Evolutionary conservation across 1,140 invertebrate species (phyloP).

Genomic region (Laodelphax striatellus): DNA sequence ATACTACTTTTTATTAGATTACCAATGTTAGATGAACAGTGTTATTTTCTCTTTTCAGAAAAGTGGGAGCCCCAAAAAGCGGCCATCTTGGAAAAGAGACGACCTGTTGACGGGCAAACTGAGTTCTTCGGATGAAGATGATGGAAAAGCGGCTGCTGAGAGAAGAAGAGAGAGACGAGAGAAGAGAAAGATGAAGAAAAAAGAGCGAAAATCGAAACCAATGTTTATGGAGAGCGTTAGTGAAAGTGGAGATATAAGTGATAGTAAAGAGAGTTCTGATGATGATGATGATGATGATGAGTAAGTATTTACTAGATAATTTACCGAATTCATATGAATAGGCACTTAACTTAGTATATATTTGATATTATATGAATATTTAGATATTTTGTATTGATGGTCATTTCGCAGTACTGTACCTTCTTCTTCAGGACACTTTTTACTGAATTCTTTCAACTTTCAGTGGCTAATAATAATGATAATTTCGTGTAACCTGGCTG

Average conservation of each 20-base stretch:
- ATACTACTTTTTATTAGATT: too few species aligned
- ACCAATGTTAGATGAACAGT: too few species aligned
- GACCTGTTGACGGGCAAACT: slow-evolving; percentile 14
- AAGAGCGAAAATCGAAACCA: slow-evolving; percentile 9
- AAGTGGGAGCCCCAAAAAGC: neutral
- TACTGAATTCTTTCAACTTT: too few species aligned
- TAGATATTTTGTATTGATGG: too few species aligned
- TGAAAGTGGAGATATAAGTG: neutral
- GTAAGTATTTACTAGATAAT: neutral
- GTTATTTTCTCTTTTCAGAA: neutral
- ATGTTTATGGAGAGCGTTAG: neutral
- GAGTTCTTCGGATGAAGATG: slow-evolving; percentile 14
- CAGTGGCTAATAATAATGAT: too few species aligned
- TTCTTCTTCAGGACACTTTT: too few species aligned
- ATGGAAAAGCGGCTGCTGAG: neutral
- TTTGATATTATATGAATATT: too few species aligned
- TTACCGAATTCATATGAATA: too few species aligned
- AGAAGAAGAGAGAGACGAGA: slow-evolving; percentile 11
- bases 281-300: neutral
- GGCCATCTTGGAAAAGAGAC: slow-evolving; percentile 12
- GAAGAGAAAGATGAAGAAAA: slow-evolving; percentile 7
- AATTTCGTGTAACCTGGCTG: too few species aligned
- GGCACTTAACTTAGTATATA: too few species aligned
- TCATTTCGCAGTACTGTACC: too few species aligned
- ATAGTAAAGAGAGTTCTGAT: neutral